These are phyloP conservation scores for Daktulosphaira vitifoliae DNA, from an alignment of 1,140 invertebrate genomes.

Conservation along the genomic window DNA sequence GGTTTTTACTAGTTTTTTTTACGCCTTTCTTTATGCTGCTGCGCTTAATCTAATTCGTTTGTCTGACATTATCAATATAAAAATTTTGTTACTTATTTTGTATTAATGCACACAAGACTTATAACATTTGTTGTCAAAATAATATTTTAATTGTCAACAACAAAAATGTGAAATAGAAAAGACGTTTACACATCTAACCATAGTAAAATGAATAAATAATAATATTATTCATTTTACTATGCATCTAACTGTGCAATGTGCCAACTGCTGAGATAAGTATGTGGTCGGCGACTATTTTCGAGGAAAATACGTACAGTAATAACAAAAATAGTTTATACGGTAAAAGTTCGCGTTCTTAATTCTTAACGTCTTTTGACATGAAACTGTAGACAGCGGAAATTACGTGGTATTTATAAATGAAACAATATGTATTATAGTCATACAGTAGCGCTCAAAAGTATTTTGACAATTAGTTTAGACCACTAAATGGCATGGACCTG, in stretches of 20 bases:
- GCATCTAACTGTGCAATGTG: neutral
- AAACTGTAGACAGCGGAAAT: neutral
- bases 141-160: neutral
- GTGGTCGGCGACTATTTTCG: too few species aligned
- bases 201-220: too few species aligned
- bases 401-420: neutral
- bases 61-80: neutral
- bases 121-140: neutral
- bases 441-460: too few species aligned
- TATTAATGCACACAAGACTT: too few species aligned
- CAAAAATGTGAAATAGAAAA: neutral
- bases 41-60: constrained; percentile 5
- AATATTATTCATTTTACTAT: too few species aligned
- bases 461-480: too few species aligned
- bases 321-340: too few species aligned
- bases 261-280: neutral
- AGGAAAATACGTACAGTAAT: too few species aligned
- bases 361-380: too few species aligned
- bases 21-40: constrained; percentile 7
- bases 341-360: too few species aligned
- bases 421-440: neutral
- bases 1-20: constrained; percentile 13
- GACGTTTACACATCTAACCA: neutral
- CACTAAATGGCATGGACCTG: too few species aligned
- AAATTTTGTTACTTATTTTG: neutral